These are phyloP conservation scores for Sycophila sp. DNA, from an alignment of 1,140 invertebrate genomes.

Conservation along the genomic window DNA sequence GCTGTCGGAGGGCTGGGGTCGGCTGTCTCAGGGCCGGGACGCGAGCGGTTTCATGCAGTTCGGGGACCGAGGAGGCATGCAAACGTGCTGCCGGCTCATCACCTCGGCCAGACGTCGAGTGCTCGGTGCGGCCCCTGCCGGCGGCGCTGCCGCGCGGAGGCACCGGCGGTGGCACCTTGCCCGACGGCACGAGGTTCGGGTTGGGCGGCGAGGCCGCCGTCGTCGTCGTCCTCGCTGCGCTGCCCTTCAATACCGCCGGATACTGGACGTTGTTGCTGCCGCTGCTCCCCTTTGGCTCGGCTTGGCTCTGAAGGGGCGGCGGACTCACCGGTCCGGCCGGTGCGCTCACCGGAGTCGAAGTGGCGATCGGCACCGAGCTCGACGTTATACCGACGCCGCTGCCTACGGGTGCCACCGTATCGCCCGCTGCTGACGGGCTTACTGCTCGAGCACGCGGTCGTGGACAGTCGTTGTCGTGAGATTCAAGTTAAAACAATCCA, in stretches of 20 bases:
- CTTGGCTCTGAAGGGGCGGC: slow-evolving; percentile 64
- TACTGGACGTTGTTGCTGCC: slow-evolving; percentile 66
- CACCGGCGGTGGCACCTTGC: slow-evolving; percentile 81
- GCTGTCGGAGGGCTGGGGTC: background rate
- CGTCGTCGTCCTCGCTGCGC: slow-evolving; percentile 46
- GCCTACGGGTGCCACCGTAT: slow-evolving; percentile 35
- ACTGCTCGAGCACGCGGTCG: slow-evolving; percentile 9
- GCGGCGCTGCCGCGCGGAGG: slow-evolving; percentile 77
- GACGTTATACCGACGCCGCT: slow-evolving; percentile 37
- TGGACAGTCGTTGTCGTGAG: too few species aligned
- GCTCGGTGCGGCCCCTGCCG: slow-evolving; percentile 44
- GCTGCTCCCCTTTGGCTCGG: slow-evolving; percentile 34
- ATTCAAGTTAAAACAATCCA: too few species aligned
- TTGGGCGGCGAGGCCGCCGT: slow-evolving; percentile 54
- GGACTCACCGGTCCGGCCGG: slow-evolving; percentile 69
- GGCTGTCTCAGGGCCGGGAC: background rate
- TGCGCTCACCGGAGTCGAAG: slow-evolving; percentile 50
- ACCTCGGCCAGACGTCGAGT: slow-evolving; percentile 58
- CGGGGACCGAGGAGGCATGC: slow-evolving; percentile 35
- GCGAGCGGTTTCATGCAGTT: slow-evolving; percentile 44
- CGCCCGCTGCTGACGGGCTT: slow-evolving; percentile 5
- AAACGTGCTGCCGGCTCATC: slow-evolving; percentile 52
- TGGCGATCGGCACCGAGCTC: slow-evolving; percentile 50
- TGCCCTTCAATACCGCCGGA: slow-evolving; percentile 79
- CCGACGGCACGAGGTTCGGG: slow-evolving; percentile 58